Evolutionary conservation across 2,113 vertebrate species (phyloP), one percentile per base, ranked within the genome.

Genomic region (Scalopus aquaticus): DNA sequence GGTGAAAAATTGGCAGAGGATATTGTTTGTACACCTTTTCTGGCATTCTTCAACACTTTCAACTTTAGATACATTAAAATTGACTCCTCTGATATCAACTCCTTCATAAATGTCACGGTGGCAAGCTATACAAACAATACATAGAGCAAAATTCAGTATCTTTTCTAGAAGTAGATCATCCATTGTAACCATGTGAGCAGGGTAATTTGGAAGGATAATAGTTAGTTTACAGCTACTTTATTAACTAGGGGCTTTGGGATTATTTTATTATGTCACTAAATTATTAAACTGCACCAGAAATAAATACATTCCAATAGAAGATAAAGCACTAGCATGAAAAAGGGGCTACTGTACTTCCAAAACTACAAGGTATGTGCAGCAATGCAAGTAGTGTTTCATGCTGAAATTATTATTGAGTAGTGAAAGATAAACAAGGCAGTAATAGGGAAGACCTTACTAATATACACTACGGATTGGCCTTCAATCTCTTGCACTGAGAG

Each of bases 1-100:
- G 0, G 98, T 98, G 90, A 98, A 99, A 97, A 98, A 98, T 2
- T 98, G 97, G 49, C 98, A 98, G 39, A 28, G 97, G 15, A 98
- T 94, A 84, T 96, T 95, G n/a, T 98, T 96, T 90, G 98, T 98
- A 82, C 98, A 99, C 91, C 67, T 67, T 84, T 96, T 97, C 70
- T 98, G 98, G 72, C 98, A 99, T 70, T 97, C 95, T 73, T 98
- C 95, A 81, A 96, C 96, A 95, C 90, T 98, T 49, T 94, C 84
- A 39, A 95, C 93, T 20, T 22, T 56, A 51, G 96, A 87, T 16
- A 93, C 6, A 51, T 98, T 97, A 49, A 98, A 95, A 96, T 98
- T 98, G 54, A 37, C 70, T 35, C 98, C 98, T 96, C 97, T 96
- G 98, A 99, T 98, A 87, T 98, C 98, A 78, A 99, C 77, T 91